Conservation (phyloP, 1,140 invertebrate species). For the Drosophila gunungcola region DNA sequence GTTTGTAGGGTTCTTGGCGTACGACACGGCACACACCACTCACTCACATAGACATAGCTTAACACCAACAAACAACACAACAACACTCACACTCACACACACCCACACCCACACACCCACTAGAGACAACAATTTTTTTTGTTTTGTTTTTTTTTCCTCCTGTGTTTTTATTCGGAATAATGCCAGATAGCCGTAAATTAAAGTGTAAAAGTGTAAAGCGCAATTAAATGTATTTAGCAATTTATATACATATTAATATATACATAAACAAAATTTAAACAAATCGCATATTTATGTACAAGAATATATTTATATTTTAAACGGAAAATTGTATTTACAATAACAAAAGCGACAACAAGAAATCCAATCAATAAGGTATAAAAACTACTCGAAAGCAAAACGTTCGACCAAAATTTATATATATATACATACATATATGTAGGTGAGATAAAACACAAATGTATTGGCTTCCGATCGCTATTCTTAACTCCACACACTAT, state of each 20-base stretch:
- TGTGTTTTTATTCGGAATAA: constrained; percentile 63
- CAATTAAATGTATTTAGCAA: constrained; percentile 79
- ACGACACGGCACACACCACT: constrained; percentile 25
- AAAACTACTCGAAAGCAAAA: background rate
- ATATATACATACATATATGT: constrained; percentile 5
- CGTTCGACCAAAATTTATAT: constrained; percentile 5
- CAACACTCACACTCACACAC: constrained; percentile 11
- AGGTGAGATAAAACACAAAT: constrained; percentile 1
- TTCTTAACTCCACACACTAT: background rate
- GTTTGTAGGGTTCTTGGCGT: constrained; percentile 53
- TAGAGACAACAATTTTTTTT: constrained; percentile 49
- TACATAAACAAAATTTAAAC: constrained; percentile 51
- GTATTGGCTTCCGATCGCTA: constrained; percentile 6
- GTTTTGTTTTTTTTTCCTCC: constrained; percentile 51
- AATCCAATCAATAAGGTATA: background rate
- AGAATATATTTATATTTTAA: constrained; percentile 71
- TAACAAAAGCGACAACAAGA: constrained; percentile 30
- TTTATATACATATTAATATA: constrained; percentile 71
- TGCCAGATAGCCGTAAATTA: constrained; percentile 70
- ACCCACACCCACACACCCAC: constrained; percentile 15
- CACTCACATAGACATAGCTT: constrained; percentile 40
- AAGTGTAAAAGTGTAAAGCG: constrained; percentile 70
- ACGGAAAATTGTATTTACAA: constrained; percentile 72
- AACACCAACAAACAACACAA: constrained; percentile 37
- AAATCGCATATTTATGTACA: constrained; percentile 70